phyloP scores from a whole-genome alignment of 2,888 invertebrate genomes.

The Ectemnius lituratus region DNA sequence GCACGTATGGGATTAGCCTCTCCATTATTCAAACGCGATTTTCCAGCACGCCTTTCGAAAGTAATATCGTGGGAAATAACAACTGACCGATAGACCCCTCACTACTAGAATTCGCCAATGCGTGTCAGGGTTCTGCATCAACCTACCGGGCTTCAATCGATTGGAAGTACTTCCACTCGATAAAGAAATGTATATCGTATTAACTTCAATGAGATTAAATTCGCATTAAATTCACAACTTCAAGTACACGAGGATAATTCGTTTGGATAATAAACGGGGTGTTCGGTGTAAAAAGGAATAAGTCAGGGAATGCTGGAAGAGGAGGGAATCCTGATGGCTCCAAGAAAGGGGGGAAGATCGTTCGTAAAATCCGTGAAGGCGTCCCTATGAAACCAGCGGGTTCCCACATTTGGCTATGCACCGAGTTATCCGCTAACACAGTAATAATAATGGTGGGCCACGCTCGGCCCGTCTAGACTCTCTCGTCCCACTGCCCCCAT shows the following conservation, averaged over 20 bases:
- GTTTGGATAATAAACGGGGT: not conserved
- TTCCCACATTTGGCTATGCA: slow-evolving; percentile 63
- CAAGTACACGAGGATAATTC: slow-evolving; percentile 41
- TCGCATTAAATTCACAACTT: not conserved
- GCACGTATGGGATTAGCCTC: not conserved
- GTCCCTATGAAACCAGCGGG: slow-evolving; percentile 21
- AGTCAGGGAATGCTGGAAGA: slow-evolving; percentile 9
- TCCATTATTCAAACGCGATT: not conserved
- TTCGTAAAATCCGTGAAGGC: slow-evolving; percentile 36
- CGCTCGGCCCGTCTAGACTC: slow-evolving; percentile 70
- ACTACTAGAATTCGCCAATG: not conserved
- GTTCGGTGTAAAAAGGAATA: slow-evolving; percentile 9
- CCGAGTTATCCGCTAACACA: slow-evolving; percentile 56
- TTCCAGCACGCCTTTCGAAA: slow-evolving; percentile 6
- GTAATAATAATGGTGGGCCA: slow-evolving; percentile 58
- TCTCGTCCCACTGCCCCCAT: slow-evolving; percentile 29
- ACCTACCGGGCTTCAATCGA: not conserved
- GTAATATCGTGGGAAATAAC: slow-evolving; percentile 49
- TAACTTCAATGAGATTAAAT: too few species aligned
- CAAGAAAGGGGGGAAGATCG: slow-evolving; percentile 18
- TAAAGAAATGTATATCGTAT: not conserved
- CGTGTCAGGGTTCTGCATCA: not conserved
- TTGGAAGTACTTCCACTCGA: not conserved
- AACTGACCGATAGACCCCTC: slow-evolving; percentile 28
- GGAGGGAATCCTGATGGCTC: too few species aligned